Conservation (phyloP, 2,888 invertebrate species). For the Oligia latruncula region DNA sequence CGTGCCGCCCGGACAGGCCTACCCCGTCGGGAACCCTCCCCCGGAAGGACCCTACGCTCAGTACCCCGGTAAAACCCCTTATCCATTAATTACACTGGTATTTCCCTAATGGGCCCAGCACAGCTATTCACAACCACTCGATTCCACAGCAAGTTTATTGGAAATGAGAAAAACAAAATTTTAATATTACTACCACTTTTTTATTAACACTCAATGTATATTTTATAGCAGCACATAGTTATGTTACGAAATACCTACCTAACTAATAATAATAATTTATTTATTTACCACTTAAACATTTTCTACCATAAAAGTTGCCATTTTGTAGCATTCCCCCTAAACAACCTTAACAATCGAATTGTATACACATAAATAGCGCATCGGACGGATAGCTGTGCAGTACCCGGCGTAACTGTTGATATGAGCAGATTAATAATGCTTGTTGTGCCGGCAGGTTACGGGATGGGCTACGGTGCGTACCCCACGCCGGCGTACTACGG, state of each 20-base stretch:
- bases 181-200: neutral
- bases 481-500: constrained; percentile 89
- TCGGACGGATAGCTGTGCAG: neutral
- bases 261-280: neutral
- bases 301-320: neutral
- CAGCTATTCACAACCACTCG: neutral
- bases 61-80: constrained; percentile 81
- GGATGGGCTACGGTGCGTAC: constrained; percentile 85
- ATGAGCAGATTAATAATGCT: neutral
- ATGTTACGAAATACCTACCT: neutral
- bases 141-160: neutral
- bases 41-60: constrained; percentile 82
- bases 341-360: neutral
- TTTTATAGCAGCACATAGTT: neutral
- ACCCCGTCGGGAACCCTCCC: constrained; percentile 76
- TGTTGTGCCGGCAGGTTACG: constrained; percentile 77
- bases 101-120: neutral
- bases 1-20: constrained; percentile 70
- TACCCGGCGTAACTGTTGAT: neutral
- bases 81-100: neutral
- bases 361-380: neutral
- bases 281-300: neutral
- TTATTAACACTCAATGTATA: neutral
- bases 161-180: neutral
- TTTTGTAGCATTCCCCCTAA: neutral